Percentiles rank a stretch among this genome's conserved stretches.
phyloP scores from a whole-genome alignment of 2,113 vertebrate species.

The Entomyzon cyanotis region DNA sequence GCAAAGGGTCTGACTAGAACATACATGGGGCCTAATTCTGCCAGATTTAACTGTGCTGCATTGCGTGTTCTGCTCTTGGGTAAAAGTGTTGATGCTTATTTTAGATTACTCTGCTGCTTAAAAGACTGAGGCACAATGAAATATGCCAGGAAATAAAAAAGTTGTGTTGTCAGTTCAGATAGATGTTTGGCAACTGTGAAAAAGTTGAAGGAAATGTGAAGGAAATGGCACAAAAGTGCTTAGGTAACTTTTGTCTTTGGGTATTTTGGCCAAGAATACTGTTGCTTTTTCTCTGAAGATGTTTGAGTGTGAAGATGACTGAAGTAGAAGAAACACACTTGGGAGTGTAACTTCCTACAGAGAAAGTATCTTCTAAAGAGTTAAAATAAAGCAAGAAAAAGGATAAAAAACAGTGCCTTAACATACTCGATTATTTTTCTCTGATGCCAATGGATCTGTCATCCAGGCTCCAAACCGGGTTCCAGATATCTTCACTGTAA shows the following conservation, averaged over 20 bases:
- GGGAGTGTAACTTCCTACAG: neutral
- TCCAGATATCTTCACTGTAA: conserved; percentile 96
- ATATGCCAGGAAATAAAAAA: neutral
- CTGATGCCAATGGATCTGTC: conserved; percentile 91
- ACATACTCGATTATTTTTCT: conserved; percentile 93
- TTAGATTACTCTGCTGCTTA: neutral
- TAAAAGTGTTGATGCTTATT: neutral
- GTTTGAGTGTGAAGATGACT: neutral
- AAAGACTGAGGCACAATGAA: neutral
- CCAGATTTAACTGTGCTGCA: neutral
- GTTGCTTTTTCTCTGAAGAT: neutral
- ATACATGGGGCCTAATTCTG: neutral
- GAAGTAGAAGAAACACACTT: neutral
- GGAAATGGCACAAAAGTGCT: neutral
- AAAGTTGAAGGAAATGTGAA: neutral
- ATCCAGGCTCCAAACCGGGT: conserved; percentile 98
- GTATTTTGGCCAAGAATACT: neutral
- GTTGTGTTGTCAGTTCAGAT: neutral
- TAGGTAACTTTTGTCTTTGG: neutral
- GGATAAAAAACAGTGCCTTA: neutral
- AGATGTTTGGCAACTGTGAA: neutral
- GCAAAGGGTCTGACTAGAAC: neutral
- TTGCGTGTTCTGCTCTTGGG: neutral
- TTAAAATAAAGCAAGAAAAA: neutral
- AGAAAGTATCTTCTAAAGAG: neutral